Percentiles rank a stretch among this genome's conserved stretches.
Conservation (phyloP, 2,797 vertebrate genomes). For the Antrozous pallidus region DNA sequence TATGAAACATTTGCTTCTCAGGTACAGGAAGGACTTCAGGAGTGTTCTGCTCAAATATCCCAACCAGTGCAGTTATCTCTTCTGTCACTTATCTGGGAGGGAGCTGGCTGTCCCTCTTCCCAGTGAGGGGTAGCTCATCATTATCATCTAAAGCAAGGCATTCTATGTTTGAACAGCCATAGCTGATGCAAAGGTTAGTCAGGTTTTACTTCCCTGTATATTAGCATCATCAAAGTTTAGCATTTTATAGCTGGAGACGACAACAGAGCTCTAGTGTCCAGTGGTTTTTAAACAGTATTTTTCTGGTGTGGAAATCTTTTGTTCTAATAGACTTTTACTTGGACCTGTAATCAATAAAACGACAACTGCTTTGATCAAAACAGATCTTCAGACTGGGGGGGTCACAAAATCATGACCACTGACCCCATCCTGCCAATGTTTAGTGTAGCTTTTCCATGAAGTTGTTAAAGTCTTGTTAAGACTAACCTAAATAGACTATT, state of each 20-base stretch:
- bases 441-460: not conserved
- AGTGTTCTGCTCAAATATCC: not conserved
- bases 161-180: not conserved
- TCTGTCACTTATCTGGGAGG: not conserved
- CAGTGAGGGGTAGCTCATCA: not conserved
- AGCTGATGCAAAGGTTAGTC: not conserved
- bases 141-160: not conserved
- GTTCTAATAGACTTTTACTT: not conserved
- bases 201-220: not conserved
- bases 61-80: not conserved
- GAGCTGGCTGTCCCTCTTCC: not conserved
- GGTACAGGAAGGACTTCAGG: not conserved
- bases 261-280: not conserved
- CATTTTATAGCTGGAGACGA: not conserved
- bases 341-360: not conserved
- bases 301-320: not conserved
- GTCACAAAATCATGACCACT: not conserved
- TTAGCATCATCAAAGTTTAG: not conserved
- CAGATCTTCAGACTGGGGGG: not conserved
- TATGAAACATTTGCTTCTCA: not conserved
- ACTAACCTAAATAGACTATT: not conserved
- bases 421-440: not conserved
- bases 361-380: not conserved
- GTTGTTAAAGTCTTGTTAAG: not conserved
- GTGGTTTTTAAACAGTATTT: not conserved